Conservation (phyloP, 2,113 vertebrate species). For the Podilymbus podiceps region DNA sequence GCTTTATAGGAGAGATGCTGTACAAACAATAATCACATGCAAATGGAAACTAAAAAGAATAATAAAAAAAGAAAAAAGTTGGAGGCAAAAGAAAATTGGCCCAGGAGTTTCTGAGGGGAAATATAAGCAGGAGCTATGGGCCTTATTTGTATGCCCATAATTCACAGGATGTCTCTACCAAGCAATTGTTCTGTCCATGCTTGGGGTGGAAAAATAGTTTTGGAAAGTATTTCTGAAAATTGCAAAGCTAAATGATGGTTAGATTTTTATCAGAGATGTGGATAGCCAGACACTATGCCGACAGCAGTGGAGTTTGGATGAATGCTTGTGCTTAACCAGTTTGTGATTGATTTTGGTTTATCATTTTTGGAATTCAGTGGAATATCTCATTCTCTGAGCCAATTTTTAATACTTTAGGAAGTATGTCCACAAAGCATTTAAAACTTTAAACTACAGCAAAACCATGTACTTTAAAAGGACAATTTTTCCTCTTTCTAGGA, state of each 20-base stretch:
- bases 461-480: neutral
- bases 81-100: neutral
- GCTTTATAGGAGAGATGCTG: neutral
- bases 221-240: neutral
- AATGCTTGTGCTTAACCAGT: neutral
- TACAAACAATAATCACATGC: neutral
- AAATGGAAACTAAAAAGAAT: neutral
- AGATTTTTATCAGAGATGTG: neutral
- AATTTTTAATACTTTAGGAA: constrained; percentile 14
- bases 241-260: neutral
- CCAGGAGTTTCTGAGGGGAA: neutral
- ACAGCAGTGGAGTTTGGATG: neutral
- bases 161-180: neutral
- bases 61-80: too few relatives aligned
- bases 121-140: fast-evolving
- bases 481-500: neutral
- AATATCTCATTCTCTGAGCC: neutral
- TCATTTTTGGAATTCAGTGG: constrained; percentile 12
- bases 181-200: neutral
- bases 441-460: neutral
- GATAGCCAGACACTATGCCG: neutral
- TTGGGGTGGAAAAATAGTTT: neutral
- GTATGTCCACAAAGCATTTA: neutral
- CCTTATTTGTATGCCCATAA: neutral
- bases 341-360: constrained; percentile 20